A percentile compares a stretch with the other conserved stretches of the same genome.
These are phyloP conservation scores for Bos javanicus DNA, from an alignment of 2,113 vertebrate species.

Conservation along the genomic window DNA sequence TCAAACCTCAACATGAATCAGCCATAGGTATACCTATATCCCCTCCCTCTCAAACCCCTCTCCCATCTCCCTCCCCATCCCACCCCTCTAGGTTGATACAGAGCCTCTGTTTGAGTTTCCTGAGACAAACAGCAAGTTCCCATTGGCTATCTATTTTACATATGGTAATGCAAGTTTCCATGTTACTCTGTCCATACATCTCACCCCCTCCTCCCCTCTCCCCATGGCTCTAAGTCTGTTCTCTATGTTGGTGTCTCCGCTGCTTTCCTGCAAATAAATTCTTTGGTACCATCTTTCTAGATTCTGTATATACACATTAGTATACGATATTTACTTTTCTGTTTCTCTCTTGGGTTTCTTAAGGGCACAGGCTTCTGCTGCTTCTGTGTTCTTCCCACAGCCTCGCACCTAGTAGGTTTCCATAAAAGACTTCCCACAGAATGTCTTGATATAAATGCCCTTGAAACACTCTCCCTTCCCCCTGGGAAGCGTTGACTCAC, in stretches of 20 bases:
- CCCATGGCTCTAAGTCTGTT: background rate
- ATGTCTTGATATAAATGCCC: accelerated
- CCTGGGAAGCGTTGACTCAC: background rate
- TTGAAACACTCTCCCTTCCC: background rate
- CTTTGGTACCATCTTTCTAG: background rate
- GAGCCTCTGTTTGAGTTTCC: background rate
- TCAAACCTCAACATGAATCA: no score
- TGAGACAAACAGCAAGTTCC: background rate
- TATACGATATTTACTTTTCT: background rate
- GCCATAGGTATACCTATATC: background rate
- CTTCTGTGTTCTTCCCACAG: background rate
- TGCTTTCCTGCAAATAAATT: background rate
- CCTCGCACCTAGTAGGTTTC: background rate
- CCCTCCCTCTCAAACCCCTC: no score
- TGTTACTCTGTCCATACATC: background rate
- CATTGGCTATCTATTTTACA: background rate
- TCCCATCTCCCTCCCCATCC: background rate
- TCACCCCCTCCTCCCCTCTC: background rate
- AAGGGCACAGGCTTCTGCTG: background rate
- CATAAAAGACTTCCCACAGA: background rate
- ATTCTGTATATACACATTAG: background rate
- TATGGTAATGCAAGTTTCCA: background rate
- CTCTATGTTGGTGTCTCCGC: background rate
- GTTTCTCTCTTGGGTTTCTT: background rate
- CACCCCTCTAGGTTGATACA: background rate